These are phyloP conservation scores for Rhodinocichla rosea DNA, from an alignment of 2,113 vertebrate species.

Conservation along the genomic window DNA sequence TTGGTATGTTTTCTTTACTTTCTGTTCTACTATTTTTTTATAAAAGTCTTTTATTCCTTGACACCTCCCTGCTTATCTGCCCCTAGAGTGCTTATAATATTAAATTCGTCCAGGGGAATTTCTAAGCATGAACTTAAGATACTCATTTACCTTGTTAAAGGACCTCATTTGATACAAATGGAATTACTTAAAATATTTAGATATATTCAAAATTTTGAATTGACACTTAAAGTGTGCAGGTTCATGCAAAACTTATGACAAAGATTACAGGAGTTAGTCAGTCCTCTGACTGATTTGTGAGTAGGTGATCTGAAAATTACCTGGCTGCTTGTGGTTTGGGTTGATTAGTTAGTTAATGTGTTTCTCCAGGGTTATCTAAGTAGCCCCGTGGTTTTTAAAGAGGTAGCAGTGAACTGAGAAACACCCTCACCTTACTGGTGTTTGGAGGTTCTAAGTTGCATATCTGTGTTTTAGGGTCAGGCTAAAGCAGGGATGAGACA, in stretches of 20 bases:
- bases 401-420: not conserved
- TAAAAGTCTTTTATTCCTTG: not conserved
- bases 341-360: not conserved
- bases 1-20: not conserved
- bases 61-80: not conserved
- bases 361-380: not conserved
- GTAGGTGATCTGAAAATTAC: not conserved
- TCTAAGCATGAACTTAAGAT: not conserved
- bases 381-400: not conserved
- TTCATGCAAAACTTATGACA: not conserved
- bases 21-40: not conserved
- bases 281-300: not conserved
- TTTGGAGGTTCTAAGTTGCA: not conserved
- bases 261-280: not conserved
- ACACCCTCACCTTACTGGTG: rapidly evolving
- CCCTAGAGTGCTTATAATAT: not conserved
- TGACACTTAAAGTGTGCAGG: not conserved
- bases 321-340: not conserved
- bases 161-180: not conserved
- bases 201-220: not conserved
- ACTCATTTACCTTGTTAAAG: not conserved
- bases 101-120: not conserved
- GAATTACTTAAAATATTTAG: not conserved
- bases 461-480: not conserved
- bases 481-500: not conserved